Evolutionary conservation across 2,888 invertebrate genomes (phyloP).

Genomic region (Mayetiola destructor): DNA sequence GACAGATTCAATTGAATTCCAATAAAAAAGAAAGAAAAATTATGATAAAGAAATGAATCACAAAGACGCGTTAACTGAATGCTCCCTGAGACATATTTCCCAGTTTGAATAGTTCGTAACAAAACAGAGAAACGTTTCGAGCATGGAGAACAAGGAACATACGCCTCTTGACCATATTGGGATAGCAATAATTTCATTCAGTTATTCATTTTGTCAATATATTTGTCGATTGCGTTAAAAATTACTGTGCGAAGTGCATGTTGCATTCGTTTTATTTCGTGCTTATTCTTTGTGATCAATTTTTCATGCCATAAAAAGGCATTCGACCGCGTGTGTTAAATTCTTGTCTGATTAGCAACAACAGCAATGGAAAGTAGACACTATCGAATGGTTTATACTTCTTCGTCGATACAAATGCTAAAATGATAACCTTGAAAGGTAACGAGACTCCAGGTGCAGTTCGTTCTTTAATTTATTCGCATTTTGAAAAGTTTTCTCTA

Average conservation of each 20-base stretch:
- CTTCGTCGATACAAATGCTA: not conserved
- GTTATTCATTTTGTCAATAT: slow-evolving; percentile 2
- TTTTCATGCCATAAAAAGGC: too few relatives aligned
- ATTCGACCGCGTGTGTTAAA: not conserved
- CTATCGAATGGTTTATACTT: not conserved
- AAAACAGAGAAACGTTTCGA: too few relatives aligned
- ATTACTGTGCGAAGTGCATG: too few relatives aligned
- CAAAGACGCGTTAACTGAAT: too few relatives aligned
- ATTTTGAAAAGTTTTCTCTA: too few relatives aligned
- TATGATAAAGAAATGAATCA: too few relatives aligned
- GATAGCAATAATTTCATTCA: slow-evolving; percentile 11
- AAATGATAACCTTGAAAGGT: slow-evolving; percentile 9
- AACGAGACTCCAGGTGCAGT: too few relatives aligned
- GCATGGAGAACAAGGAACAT: slow-evolving; percentile 9
- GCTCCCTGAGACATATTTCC: too few relatives aligned
- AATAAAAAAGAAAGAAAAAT: too few relatives aligned
- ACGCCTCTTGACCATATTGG: slow-evolving; percentile 1
- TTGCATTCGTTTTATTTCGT: not conserved
- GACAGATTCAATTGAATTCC: too few relatives aligned
- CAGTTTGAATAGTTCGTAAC: too few relatives aligned
- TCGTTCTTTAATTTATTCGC: too few relatives aligned
- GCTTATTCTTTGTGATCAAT: not conserved
- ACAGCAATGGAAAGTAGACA: not conserved
- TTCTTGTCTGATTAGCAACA: not conserved
- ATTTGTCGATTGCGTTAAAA: not conserved